Base-by-base conservation (phyloP, 2,113 vertebrate species). In the Hydrochoerus hydrochaeris region DNA sequence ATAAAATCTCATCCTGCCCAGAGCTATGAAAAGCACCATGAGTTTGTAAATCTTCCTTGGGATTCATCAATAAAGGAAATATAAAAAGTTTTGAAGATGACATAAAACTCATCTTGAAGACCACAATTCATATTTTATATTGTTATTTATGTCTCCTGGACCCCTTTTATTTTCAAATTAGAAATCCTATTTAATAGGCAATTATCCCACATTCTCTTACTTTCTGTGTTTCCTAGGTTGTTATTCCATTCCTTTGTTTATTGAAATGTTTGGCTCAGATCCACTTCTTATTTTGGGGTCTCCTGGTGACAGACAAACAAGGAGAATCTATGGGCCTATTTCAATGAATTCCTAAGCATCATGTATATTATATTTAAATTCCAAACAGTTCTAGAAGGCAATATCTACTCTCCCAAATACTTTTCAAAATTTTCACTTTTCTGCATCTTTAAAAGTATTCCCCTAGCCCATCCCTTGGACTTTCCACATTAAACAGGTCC, bases 51-150 rank as follows among this genome's bases (percentile, higher is more conserved):
- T 73, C 77, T 88, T 90, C 69, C 26, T 75, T 20, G 49, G 69
- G n/a, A 88, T 60, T 81, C 80, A 95, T 60, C 86, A 88, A 75
- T 75, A 60, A 54, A 54, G 44, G 44, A 77, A 78, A 80, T 20
- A 0, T 35, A 41, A 35, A 54, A 32, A 2, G 46, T 77, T 28
- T 17, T 12, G 24, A 75, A 95, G 35, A 95, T 57, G 73, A 75
- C 14, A 87, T 49, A 94, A 82, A 92, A 81, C 24, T 73, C 62
- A 52, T 86, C 44, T 35, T 41, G 46, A 90, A 94, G 95, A 32
- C 67, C 44, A n/a, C 49, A 78, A 30, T 88, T 69, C 52, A 80
- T 49, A 93, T 87, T 89, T 81, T 13, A 54, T 26, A 20, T 88
- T 22, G 28, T 46, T 26, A 81, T 89, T 57, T 41, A 38, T 65